Conservation (phyloP, 2,113 vertebrate genomes). For the Varanus komodoensis region DNA sequence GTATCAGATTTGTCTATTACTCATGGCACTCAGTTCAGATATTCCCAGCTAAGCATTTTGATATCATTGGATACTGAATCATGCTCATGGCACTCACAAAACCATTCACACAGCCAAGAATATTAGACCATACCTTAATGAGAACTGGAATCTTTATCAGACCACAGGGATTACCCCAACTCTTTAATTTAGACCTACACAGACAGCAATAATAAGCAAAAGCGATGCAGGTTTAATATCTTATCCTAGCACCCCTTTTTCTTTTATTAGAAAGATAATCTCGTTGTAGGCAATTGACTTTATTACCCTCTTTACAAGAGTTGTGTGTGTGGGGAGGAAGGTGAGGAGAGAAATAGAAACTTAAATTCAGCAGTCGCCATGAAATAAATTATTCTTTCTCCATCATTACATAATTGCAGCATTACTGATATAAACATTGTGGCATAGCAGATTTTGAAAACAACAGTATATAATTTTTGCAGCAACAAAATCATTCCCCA, state of each 20-base stretch:
- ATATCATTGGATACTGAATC: background rate
- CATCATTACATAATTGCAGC: slow-evolving; percentile 22
- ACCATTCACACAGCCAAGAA: background rate
- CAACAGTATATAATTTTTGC: slow-evolving; percentile 1
- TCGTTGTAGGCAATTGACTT: slow-evolving; percentile 7
- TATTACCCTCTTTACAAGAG: slow-evolving; percentile 48
- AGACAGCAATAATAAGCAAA: background rate
- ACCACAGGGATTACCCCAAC: background rate
- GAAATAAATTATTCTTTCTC: slow-evolving; percentile 48
- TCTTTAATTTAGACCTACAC: slow-evolving; percentile 2
- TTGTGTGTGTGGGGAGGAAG: background rate
- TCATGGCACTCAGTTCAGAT: background rate
- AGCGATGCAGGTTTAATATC: slow-evolving; percentile 18
- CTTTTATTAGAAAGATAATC: slow-evolving; percentile 16
- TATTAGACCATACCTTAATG: background rate
- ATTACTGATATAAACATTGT: slow-evolving; percentile 33
- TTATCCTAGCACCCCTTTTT: background rate
- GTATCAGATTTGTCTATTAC: background rate
- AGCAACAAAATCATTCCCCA: background rate
- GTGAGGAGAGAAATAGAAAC: slow-evolving; percentile 18
- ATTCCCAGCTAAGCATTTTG: background rate
- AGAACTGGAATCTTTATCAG: slow-evolving; percentile 18
- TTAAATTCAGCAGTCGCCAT: slow-evolving; percentile 37
- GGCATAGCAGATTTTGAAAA: background rate
- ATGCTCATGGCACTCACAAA: background rate